phyloP scores from a whole-genome alignment of 2,113 vertebrate genomes.

The Aramus guarauna region DNA sequence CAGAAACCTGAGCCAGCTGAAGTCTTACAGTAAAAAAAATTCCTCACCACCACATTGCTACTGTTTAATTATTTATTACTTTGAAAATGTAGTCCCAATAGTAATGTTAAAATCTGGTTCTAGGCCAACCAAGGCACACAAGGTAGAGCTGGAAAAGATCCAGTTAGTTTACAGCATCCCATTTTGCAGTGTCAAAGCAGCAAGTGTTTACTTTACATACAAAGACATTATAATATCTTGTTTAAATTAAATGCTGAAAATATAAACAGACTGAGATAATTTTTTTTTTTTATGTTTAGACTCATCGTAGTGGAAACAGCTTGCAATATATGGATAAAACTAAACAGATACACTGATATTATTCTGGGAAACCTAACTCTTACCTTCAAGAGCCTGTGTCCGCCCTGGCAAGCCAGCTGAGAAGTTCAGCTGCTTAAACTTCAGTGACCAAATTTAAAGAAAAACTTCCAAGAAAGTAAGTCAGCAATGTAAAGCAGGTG shows the following conservation, averaged over 20 bases:
- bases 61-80: constrained; percentile 52
- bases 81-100: constrained; percentile 31
- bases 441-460: not conserved
- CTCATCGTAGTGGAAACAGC: not conserved
- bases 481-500: constrained; percentile 18
- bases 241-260: constrained; percentile 26
- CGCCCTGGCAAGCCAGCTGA: not conserved
- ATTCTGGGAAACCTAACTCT: constrained; percentile 15
- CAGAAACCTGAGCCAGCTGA: constrained; percentile 38
- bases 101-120: constrained; percentile 21
- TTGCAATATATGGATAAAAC: not conserved
- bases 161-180: constrained; percentile 12
- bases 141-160: constrained; percentile 17
- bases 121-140: constrained; percentile 2
- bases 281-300: not conserved
- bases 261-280: not conserved
- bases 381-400: not conserved
- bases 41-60: not conserved
- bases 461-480: not conserved
- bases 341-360: not conserved
- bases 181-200: constrained; percentile 23
- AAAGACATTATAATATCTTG: not conserved
- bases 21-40: constrained; percentile 8
- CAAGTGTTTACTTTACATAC: not conserved
- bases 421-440: not conserved